Evolutionary conservation across 2,113 vertebrate genomes (phyloP).

Genomic region (Microtus ochrogaster): DNA sequence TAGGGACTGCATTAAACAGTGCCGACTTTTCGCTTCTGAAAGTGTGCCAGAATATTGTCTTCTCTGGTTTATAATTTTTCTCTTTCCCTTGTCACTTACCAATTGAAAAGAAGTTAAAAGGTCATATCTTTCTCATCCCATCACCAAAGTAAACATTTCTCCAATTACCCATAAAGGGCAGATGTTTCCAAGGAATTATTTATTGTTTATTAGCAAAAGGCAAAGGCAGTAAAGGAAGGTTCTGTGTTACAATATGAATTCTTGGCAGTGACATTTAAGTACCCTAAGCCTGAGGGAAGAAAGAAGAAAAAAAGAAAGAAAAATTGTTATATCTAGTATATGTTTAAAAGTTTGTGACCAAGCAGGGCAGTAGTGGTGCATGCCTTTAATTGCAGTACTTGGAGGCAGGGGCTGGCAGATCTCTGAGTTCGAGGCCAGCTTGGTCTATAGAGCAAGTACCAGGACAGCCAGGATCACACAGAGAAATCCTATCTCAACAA

Average conservation of each 20-base stretch:
- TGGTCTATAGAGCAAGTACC: not conserved
- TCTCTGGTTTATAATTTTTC: conserved; percentile 48
- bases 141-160: conserved; percentile 73
- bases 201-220: conserved; percentile 73
- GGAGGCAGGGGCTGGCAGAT: not conserved
- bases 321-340: not conserved
- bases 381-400: not conserved
- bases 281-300: not conserved
- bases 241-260: conserved; percentile 28
- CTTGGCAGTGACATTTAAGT: conserved; percentile 39
- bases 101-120: conserved; percentile 76
- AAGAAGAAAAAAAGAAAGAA: not conserved
- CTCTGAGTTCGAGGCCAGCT: not conserved
- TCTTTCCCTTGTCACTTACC: conserved; percentile 23
- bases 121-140: conserved; percentile 69
- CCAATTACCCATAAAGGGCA: conserved; percentile 78
- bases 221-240: conserved; percentile 27
- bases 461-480: not conserved
- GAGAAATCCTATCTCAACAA: not conserved
- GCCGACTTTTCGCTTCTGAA: conserved; percentile 47
- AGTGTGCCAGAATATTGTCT: conserved; percentile 72
- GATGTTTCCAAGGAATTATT: conserved; percentile 71
- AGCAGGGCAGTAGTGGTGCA: not conserved
- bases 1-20: conserved; percentile 48
- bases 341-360: conserved; percentile 49